Base-by-base conservation (phyloP, 2,888 invertebrate genomes). In the Drosophila tanythrix region DNA sequence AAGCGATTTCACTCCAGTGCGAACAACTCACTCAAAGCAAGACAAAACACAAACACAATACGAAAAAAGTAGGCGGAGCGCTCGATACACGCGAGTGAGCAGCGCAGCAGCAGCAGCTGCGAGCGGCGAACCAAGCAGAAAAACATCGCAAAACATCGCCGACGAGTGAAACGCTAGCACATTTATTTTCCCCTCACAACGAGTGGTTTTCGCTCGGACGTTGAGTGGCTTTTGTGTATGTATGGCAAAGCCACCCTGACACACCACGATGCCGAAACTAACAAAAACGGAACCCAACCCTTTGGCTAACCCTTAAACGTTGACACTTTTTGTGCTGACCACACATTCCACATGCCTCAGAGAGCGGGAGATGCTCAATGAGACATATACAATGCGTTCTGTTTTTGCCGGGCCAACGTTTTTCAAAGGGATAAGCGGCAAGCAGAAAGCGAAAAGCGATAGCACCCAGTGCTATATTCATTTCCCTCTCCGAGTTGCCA, bases 51-150 rank as follows among this genome's bases (percentile, higher is more conserved):
- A 46, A 64, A 48, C 61, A 69, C 66, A 55, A 74, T 67, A 66
- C 75, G 51, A 43, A 79, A 36, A 89, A 92, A 88, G 83, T 82
- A 90, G 92, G 91, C 92, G 91, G 91, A 91, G 92, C 89, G 70
- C 76, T 38, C 57, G 74, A 21, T 10, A 52, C 51, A 59, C 62
- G 63, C 58, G 82, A 51, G 67, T 58, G 74, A 76, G 72, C 79
- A 65, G 68, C 62, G 29, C 79, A 71, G 64, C 63, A 84, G 78
- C 59, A 71, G 57, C 57, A 15, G 29, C 56, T 11, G 36, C 7
- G 68, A 51, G 59, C 65, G 61, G 50, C 27, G 73, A 68, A 43
- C 48, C 59, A 46, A 59, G 40, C 46, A 36, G 53, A 67, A 78
- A 46, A 82, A 75, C 80, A 80, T 80, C 81, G 81, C 67, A 62